Evolutionary conservation across 2,797 vertebrate genomes (phyloP).

Genomic region (Leptoclinus maculatus): DNA sequence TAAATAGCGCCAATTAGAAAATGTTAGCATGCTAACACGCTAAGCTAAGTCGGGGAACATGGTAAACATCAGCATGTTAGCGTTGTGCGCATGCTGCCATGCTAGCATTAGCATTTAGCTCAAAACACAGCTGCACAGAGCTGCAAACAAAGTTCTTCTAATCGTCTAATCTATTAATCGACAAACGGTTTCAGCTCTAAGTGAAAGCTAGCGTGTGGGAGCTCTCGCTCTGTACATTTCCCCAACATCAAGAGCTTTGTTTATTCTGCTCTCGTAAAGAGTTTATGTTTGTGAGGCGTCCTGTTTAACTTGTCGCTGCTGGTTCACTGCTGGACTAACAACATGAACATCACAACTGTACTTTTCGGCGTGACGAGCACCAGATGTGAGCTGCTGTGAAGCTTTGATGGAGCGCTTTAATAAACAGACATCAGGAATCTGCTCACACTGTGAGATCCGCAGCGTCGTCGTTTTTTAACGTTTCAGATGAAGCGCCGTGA

Average conservation of each 20-base stretch:
- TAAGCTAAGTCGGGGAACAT: background rate
- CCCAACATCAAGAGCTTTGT: conserved; percentile 43
- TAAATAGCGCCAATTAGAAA: too few relatives aligned
- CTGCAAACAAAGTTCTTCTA: too few relatives aligned
- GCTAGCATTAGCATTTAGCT: background rate
- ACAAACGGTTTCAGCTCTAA: background rate
- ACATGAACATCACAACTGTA: conserved; percentile 38
- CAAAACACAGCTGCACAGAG: too few relatives aligned
- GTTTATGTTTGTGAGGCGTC: conserved; percentile 18
- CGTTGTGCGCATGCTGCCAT: too few relatives aligned
- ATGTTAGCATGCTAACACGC: background rate
- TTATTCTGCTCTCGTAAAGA: conserved; percentile 24
- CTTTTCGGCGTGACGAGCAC: conserved; percentile 18
- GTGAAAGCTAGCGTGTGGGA: background rate
- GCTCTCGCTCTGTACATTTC: background rate
- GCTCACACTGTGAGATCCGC: conserved; percentile 28
- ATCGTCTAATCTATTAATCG: too few relatives aligned
- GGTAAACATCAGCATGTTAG: too few relatives aligned
- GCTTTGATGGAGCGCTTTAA: conserved; percentile 45
- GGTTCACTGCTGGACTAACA: conserved; percentile 23
- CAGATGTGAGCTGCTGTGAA: conserved; percentile 64
- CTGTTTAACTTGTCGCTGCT: conserved; percentile 22
- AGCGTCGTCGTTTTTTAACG: background rate
- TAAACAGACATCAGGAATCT: conserved; percentile 51
- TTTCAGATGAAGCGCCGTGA: background rate